A percentile compares a stretch with the other conserved stretches of the same genome.
These are phyloP conservation scores for Troides helena DNA, from an alignment of 2,888 invertebrate species.

Conservation along the genomic window DNA sequence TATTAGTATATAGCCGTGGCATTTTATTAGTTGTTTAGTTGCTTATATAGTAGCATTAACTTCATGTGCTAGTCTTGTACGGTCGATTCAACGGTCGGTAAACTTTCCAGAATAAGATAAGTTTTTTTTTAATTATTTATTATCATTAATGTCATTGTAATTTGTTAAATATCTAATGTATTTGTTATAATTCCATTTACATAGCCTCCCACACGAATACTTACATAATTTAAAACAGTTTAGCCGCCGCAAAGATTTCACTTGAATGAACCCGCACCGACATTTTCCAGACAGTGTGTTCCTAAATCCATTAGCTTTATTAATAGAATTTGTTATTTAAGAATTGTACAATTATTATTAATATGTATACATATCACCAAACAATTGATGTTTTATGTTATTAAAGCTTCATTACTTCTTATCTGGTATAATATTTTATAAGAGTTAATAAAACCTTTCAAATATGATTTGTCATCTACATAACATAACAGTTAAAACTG, in stretches of 20 bases:
- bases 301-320: constrained; percentile 13
- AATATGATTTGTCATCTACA: too few relatives aligned
- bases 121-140: too few relatives aligned
- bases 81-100: too few relatives aligned
- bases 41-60: too few relatives aligned
- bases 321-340: not conserved
- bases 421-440: not conserved
- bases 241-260: constrained; percentile 21
- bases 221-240: constrained; percentile 17
- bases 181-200: not conserved
- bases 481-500: too few relatives aligned
- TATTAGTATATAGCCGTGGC: too few relatives aligned
- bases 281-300: constrained; percentile 27
- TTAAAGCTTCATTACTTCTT: not conserved
- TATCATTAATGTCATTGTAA: too few relatives aligned
- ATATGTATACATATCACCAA: not conserved
- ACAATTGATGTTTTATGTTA: not conserved
- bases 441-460: too few relatives aligned
- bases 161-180: not conserved
- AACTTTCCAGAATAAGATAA: too few relatives aligned
- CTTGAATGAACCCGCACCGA: constrained; percentile 22
- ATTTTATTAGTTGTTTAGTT: too few relatives aligned
- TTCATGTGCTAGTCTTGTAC: too few relatives aligned
- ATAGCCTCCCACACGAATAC: constrained; percentile 2
- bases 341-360: not conserved